Evolutionary conservation across 2,888 invertebrate species (phyloP).

Genomic region (Dinocampus coccinellae): DNA sequence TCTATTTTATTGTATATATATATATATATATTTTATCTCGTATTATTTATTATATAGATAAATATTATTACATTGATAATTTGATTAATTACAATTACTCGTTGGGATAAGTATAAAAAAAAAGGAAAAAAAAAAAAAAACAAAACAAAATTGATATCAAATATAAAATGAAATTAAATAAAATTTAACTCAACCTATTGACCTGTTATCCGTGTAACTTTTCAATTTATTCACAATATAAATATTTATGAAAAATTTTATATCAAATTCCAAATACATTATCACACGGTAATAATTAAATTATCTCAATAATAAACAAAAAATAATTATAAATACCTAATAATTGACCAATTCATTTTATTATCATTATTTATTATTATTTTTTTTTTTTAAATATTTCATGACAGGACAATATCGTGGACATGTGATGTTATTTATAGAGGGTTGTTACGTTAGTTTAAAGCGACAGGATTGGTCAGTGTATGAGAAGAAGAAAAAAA

Average conservation of each 20-base stretch:
- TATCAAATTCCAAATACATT: too few species aligned
- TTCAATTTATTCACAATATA: too few species aligned
- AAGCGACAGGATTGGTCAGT: constrained; percentile 38
- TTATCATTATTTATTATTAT: neutral
- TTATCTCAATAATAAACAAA: too few species aligned
- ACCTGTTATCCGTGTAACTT: constrained; percentile 42
- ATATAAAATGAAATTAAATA: constrained; percentile 8
- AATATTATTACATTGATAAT: too few species aligned
- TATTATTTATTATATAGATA: neutral
- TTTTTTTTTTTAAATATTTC: constrained; percentile 39
- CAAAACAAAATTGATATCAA: constrained; percentile 7
- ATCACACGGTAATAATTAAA: too few species aligned
- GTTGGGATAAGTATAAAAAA: neutral
- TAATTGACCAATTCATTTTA: too few species aligned
- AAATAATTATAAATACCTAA: too few species aligned
- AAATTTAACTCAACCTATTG: constrained; percentile 42
- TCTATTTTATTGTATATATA: too few species aligned
- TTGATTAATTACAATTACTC: too few species aligned
- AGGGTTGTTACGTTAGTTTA: constrained; percentile 49
- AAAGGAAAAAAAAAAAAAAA: neutral
- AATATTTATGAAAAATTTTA: too few species aligned
- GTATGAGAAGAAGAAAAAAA: constrained; percentile 19
- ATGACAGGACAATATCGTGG: constrained; percentile 58
- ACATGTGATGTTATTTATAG: constrained; percentile 58
- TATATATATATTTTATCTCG: too few species aligned